phyloP scores from a whole-genome alignment of 2,888 invertebrate genomes.

The Leucania comma region DNA sequence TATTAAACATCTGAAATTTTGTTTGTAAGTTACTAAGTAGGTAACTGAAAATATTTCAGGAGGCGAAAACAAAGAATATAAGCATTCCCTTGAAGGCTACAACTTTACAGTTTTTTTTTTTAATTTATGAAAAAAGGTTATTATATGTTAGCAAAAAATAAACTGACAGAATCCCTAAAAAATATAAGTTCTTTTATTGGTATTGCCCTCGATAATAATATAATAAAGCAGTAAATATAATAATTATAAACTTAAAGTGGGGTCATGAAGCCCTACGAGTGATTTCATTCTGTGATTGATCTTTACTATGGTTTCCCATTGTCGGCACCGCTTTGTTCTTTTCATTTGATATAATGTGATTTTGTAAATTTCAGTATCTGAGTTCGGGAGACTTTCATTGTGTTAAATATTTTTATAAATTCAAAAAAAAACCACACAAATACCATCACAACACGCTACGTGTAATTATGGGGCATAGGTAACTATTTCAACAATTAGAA shows the following conservation, averaged over 20 bases:
- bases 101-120: not conserved
- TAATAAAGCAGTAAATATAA: conserved; percentile 34
- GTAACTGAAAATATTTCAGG: too few relatives aligned
- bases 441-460: too few relatives aligned
- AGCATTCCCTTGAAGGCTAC: too few relatives aligned
- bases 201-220: not conserved
- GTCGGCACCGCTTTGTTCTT: conserved; percentile 67
- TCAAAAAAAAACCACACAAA: too few relatives aligned
- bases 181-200: too few relatives aligned
- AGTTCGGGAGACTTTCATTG: conserved; percentile 20
- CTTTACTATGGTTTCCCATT: conserved; percentile 79
- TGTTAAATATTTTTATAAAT: not conserved
- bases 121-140: not conserved
- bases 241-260: conserved; percentile 52
- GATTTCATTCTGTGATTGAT: conserved; percentile 74
- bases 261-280: conserved; percentile 74
- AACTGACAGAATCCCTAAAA: not conserved
- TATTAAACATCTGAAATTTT: too few relatives aligned
- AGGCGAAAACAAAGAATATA: too few relatives aligned
- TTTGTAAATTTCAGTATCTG: conserved; percentile 42
- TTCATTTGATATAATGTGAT: conserved; percentile 65
- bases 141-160: not conserved
- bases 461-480: not conserved
- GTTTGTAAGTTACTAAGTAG: too few relatives aligned
- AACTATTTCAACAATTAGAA: not conserved